Evolutionary conservation across 2,113 vertebrate species (phyloP).

Genomic region (Hyla sarda): DNA sequence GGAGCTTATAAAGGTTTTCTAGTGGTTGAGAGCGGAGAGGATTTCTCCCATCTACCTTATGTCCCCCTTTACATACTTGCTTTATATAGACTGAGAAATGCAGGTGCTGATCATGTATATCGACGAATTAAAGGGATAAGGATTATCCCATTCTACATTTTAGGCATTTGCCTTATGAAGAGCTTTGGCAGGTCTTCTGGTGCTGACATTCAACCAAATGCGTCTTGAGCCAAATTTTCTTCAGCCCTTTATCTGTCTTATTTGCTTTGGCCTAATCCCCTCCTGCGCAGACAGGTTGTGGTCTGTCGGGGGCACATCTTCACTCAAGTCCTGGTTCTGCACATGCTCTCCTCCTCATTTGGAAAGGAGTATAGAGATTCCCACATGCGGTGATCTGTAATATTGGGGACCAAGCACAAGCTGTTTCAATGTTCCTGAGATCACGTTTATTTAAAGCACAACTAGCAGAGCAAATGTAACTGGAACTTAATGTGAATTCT

Average conservation of each 20-base stretch:
- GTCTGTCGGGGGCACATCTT: background rate
- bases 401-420: conserved; percentile 34
- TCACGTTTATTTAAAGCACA: conserved; percentile 43
- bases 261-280: background rate
- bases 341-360: background rate
- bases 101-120: background rate
- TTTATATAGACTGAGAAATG: background rate
- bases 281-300: background rate
- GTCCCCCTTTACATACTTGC: background rate
- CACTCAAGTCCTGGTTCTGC: conserved; percentile 7
- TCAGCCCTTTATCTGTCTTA: conserved; percentile 46
- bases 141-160: background rate
- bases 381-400: background rate
- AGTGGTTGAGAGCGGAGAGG: background rate
- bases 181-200: conserved; percentile 6
- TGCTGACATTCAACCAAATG: background rate
- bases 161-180: background rate
- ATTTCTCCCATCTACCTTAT: background rate
- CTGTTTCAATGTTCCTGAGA: background rate
- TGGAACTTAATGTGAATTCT: conserved; percentile 29
- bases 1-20: conserved; percentile 11
- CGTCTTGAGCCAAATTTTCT: conserved; percentile 16
- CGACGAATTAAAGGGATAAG: background rate
- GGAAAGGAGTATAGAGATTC: conserved; percentile 14
- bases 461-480: conserved; percentile 26